These are phyloP conservation scores for Elephantulus edwardii DNA, from an alignment of 2,113 vertebrate genomes.

Conservation along the genomic window DNA sequence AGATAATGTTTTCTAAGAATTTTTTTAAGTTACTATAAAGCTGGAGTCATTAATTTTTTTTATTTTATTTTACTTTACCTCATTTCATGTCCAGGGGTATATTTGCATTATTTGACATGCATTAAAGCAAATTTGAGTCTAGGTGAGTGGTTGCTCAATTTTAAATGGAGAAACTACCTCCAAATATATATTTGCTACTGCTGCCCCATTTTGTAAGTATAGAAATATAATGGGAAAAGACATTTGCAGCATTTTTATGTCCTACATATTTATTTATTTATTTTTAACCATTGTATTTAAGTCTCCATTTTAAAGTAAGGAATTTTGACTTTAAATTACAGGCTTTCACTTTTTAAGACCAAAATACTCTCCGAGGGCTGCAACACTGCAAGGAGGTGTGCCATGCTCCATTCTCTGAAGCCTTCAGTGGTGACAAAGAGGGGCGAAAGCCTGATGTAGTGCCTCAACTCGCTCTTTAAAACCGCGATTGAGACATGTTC, in stretches of 20 bases:
- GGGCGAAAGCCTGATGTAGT: neutral
- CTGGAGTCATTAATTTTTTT: slow-evolving; percentile 10
- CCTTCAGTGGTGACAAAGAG: neutral
- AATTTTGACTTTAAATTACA: slow-evolving; percentile 56
- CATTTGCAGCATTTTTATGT: slow-evolving; percentile 2
- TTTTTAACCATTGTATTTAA: slow-evolving; percentile 52
- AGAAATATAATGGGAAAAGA: slow-evolving; percentile 49
- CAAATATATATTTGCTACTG: slow-evolving; percentile 33
- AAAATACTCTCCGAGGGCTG: slow-evolving; percentile 6
- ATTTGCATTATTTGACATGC: neutral
- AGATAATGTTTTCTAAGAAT: slow-evolving; percentile 24
- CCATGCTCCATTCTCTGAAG: neutral
- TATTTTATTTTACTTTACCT: slow-evolving; percentile 1
- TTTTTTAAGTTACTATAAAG: neutral
- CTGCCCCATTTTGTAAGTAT: neutral
- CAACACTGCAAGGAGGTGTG: neutral
- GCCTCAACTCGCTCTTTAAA: neutral
- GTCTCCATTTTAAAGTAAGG: slow-evolving; percentile 48
- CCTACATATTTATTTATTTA: no score
- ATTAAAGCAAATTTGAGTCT: slow-evolving; percentile 4
- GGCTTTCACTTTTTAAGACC: slow-evolving; percentile 45
- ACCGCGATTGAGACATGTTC: slow-evolving; percentile 10
- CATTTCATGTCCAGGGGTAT: neutral
- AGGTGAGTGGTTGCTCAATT: neutral
- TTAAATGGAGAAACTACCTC: slow-evolving; percentile 2